phyloP scores from a whole-genome alignment of 2,888 invertebrate species.

The Dicranocentrus wangi region DNA sequence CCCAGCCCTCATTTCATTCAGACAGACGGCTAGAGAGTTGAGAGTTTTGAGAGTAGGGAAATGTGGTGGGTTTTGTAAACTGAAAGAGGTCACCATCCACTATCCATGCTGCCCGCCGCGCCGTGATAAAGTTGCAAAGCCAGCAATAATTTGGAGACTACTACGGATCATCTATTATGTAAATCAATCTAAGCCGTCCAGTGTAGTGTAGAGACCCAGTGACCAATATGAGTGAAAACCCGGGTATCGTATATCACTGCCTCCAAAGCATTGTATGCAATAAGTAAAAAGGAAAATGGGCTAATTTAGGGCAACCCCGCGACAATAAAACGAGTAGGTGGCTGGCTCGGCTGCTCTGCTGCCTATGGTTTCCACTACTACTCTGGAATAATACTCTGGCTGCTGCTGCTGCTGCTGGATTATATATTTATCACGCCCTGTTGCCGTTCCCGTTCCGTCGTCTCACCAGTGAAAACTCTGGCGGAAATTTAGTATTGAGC shows the following conservation, averaged over 20 bases:
- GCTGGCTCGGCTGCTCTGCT: not conserved
- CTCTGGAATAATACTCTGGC: no score
- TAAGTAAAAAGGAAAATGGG: not conserved
- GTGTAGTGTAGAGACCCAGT: not conserved
- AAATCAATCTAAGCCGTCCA: slow-evolving; percentile 35
- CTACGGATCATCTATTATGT: slow-evolving; percentile 42
- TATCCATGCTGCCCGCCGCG: not conserved
- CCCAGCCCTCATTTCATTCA: no score
- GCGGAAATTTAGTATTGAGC: not conserved
- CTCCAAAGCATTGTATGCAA: not conserved
- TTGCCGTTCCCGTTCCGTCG: slow-evolving; percentile 17
- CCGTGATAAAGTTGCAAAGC: slow-evolving; percentile 16
- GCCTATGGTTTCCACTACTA: no score
- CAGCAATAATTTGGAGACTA: slow-evolving; percentile 30
- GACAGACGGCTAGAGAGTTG: no score
- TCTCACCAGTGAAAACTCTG: not conserved
- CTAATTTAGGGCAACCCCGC: not conserved
- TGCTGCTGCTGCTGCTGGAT: no score
- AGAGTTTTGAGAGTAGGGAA: no score
- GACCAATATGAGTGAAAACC: slow-evolving; percentile 32
- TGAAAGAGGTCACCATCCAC: slow-evolving; percentile 1
- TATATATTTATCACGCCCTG: slow-evolving; percentile 50
- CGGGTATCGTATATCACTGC: not conserved
- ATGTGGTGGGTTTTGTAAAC: no score
- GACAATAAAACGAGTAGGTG: not conserved